Evolutionary conservation across 2,113 vertebrate species (phyloP), one percentile per base, ranked within the genome.

Genomic region (Limnothrissa miodon): DNA sequence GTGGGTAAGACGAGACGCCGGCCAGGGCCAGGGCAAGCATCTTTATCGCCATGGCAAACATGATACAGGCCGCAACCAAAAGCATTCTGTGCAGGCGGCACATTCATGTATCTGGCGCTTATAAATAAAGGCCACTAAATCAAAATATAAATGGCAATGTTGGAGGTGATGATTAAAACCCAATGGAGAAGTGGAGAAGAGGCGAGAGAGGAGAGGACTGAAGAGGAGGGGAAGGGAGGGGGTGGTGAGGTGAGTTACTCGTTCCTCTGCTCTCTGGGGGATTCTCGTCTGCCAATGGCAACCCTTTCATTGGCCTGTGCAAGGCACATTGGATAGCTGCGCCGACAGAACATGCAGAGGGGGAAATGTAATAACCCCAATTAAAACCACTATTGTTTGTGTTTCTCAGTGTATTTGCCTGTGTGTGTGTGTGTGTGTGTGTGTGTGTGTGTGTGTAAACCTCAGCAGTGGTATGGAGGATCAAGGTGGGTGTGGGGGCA

Each of bases 41-140:
- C 84, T 85, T 79, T 79, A 53, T 70, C 19, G 56, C 45, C 44
- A 80, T 82, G 78, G 85, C 81, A 84, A 84, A 84, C 62, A 83
- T 51, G 46, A 83, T 79, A 80, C 74, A 74, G 11, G 66, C 84
- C n/a, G 6, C 56, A 78, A 82, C 45, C 78, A 51, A 15, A 78
- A 83, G 81, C 81, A 46, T 79, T 80, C 56, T 25, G 29, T 21
- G 66, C 56, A 44, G 78, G 36, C 80, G 46, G 91, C 81, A 87
- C 86, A 84, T 87, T 80, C 82, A 80, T 86, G 89, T 90, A 85
- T 86, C 87, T 88, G 90, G 89, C 90, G 88, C 83, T 90, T 92
- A 94, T 91, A 94, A 93, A 93, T 91, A 92, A 92, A 91, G 89
- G 87, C 46, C 92, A 91, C 88, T 94, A 92, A 93, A 95, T 91